Evolutionary conservation across 2,797 vertebrate species (phyloP), one percentile per base, ranked within the genome.

Genomic region (Sebastes matsubarae): DNA sequence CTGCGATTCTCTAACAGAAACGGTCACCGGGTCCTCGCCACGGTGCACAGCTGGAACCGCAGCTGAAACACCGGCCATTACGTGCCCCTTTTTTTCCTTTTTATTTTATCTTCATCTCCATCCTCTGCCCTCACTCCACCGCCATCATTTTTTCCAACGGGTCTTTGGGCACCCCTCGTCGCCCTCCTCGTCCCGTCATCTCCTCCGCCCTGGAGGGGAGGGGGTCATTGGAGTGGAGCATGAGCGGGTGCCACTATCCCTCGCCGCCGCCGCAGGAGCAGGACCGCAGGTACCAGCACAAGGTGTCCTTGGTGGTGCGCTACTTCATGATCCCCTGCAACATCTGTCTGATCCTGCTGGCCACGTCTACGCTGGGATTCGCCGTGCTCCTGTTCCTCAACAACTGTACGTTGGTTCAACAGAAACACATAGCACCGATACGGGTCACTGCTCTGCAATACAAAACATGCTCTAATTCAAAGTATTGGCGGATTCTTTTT

Each of bases 311-410:
- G 96, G 97, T 99, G 83, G 98, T 99, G 74, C 97, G 98, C 0
- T 99, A 98, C 89, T 98, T 99, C 92, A 99, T 98, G 97, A 97
- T 99, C 86, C 98, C 98, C 2, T 99, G 98, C 96, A 99, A 99
- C 95, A 98, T 98, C 93, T 99, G 98, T 92, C 96, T 99, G 89
- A 99, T 99, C 92, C 97, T 99, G 82, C 94, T 99, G 96, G 98
- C 98, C 86, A 97, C 96, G 1, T 97, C 97, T 8, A 99, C 97
- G 0, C 96, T 99, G 89, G 98, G 97, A 76, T 97, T 99, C 36
- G 98, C 98, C 0, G 97, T 98, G 79, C 96, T 99, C 64, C 97
- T 99, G 69, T 99, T 99, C 95, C 98, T 99, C 94, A 98, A 97
- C 92, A 98, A 97, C 93, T 99, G 98, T 99, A 99, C 84, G 98